These are phyloP conservation scores for Hirtodrosophila trivittata DNA, from an alignment of 2,888 invertebrate species.

Conservation along the genomic window DNA sequence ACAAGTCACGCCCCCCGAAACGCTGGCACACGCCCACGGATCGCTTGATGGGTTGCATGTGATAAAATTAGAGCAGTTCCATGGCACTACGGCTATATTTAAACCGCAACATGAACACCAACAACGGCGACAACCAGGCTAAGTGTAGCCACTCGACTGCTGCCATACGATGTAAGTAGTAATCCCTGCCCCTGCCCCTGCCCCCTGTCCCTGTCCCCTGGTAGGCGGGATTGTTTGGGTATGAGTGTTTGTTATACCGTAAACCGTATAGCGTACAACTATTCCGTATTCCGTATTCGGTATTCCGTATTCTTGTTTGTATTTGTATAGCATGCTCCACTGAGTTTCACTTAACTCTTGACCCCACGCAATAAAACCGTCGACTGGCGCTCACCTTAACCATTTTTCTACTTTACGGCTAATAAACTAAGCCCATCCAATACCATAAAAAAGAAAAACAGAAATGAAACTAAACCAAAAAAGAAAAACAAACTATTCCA, in stretches of 20 bases:
- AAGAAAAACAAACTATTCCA: conserved; percentile 35
- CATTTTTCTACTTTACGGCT: conserved; percentile 68
- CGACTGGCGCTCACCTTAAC: conserved; percentile 31
- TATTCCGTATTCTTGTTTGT: conserved; percentile 17
- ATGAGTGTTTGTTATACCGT: conserved; percentile 13
- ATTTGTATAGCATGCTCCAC: conserved; percentile 61
- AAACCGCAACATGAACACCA: conserved; percentile 38
- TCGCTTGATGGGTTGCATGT: conserved; percentile 69
- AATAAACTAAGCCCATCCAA: conserved; percentile 57
- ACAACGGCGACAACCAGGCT: conserved; percentile 54
- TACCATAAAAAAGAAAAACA: conserved; percentile 19
- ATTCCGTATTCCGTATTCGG: background rate
- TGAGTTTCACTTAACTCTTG: conserved; percentile 68
- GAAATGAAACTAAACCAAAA: background rate
- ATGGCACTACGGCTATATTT: conserved; percentile 47
- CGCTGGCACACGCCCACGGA: conserved; percentile 43
- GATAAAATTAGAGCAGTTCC: conserved; percentile 71
- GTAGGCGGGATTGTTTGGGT: too few relatives aligned
- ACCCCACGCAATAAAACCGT: conserved; percentile 61
- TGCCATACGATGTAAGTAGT: background rate
- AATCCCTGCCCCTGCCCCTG: background rate
- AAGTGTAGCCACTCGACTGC: conserved; percentile 41
- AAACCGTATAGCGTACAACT: too few relatives aligned
- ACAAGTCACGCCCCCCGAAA: conserved; percentile 34
- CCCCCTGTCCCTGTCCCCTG: too few relatives aligned